These are phyloP conservation scores for Sciaenops ocellatus DNA, from an alignment of 2,797 vertebrate genomes.

Conservation along the genomic window DNA sequence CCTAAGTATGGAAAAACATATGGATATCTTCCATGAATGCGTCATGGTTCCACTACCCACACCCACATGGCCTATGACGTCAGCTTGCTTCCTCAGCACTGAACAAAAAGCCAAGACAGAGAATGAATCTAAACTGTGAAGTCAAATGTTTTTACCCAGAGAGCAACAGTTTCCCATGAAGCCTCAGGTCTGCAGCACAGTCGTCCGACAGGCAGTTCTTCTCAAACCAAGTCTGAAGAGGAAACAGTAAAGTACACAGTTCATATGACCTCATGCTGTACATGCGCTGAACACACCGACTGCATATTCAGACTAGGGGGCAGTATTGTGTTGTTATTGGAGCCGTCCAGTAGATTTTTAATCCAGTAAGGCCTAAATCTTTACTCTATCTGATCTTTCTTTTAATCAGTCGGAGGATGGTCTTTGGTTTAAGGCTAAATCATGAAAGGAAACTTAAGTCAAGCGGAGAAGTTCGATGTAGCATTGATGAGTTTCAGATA, in stretches of 20 bases:
- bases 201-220: conserved; percentile 98
- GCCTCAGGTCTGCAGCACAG: conserved; percentile 94
- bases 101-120: conserved; percentile 40
- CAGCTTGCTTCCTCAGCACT: conserved; percentile 64
- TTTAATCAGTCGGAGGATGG: conserved; percentile 43
- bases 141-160: conserved; percentile 87
- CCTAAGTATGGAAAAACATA: conserved; percentile 77
- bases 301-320: conserved; percentile 74
- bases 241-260: conserved; percentile 67
- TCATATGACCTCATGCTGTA: conserved; percentile 70
- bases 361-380: conserved; percentile 32
- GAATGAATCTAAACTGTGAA: conserved; percentile 45
- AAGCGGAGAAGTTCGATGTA: conserved; percentile 42
- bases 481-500: conserved; percentile 57
- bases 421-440: conserved; percentile 43
- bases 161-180: conserved; percentile 92
- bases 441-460: conserved; percentile 59
- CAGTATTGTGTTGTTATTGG: conserved; percentile 74
- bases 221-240: conserved; percentile 95
- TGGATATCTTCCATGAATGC: conserved; percentile 80
- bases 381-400: conserved; percentile 43
- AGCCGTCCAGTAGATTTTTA: background rate
- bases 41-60: conserved; percentile 80
- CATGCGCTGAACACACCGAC: conserved; percentile 29
- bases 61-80: conserved; percentile 80